Evolutionary conservation across 2,797 vertebrate species (phyloP), one percentile per base, ranked within the genome.

Genomic region (Leptatherina wallacei): DNA sequence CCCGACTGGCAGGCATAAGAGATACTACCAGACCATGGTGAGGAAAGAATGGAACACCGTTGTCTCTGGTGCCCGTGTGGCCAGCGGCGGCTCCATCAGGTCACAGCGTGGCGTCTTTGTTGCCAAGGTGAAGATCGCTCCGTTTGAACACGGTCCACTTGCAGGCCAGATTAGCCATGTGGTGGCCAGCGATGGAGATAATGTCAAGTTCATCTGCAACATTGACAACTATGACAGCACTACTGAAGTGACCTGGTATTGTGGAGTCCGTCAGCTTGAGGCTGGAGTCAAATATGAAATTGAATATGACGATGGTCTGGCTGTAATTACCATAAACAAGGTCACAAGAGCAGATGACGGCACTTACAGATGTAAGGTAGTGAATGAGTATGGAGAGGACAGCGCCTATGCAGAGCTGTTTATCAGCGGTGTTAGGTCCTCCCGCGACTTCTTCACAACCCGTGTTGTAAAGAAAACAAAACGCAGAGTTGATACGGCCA

Each of bases 241-340:
- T 60, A 99, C 98, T 65, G 96, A 99, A 89, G 97, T 99, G 44
- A 98, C 96, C 6, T 99, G 98, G 98, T 99, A 99, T 88, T 98
- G 96, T 63, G 98, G 98, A 14, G 96, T 99, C 75, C 95, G 97
- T 74, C 98, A 99, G 70, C 92, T 99, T 57, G 98, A 99, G 88
- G 95, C 90, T 82, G 94, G 89, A 80, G 95, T 96, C 70, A 99
- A 96, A 91, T 98, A 97, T 59, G 95, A 98, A 94, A 98, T 99
- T 38, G 96, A 95, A 72, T 99, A 98, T 4, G 96, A 98, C 59
- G 97, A 99, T 54, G 98, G 96, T 24, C 88, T 97, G 80, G 97
- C 98, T 72, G 95, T 94, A 27, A 96, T 99, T 81, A 96, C 95
- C 9, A 86, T 99, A 82, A 96, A 96, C 90, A 96, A 96, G 42